Conservation (phyloP, 2,888 invertebrate genomes). For the Dexiosoma caninum region DNA sequence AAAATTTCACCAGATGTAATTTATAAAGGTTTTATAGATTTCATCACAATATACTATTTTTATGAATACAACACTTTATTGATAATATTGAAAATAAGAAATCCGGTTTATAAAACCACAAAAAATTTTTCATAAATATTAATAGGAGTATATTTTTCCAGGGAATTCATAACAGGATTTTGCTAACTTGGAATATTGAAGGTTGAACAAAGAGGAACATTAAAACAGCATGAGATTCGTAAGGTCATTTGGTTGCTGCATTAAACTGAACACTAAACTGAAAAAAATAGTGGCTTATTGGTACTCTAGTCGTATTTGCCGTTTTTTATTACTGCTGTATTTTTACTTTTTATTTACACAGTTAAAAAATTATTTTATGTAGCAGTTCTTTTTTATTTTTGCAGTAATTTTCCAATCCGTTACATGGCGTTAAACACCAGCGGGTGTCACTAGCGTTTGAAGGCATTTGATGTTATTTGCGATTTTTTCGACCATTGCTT, state of each 20-base stretch:
- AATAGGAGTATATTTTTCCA: neutral
- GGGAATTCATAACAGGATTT: constrained; percentile 3
- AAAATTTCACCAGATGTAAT: neutral
- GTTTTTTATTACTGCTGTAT: neutral
- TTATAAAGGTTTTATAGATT: constrained; percentile 18
- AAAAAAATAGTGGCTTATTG: constrained; percentile 15
- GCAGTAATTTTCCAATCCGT: neutral
- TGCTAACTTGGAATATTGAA: constrained; percentile 13
- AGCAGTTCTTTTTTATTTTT: neutral
- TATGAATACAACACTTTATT: no score
- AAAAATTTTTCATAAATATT: neutral
- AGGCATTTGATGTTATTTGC: no score
- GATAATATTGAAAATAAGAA: constrained; percentile 4
- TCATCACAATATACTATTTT: neutral
- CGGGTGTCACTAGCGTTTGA: no score
- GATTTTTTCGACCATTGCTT: neutral
- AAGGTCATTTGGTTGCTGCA: constrained; percentile 14
- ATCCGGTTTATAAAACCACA: constrained; percentile 32
- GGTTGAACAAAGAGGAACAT: neutral
- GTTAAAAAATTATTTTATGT: neutral
- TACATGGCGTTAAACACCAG: neutral
- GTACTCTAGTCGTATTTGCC: neutral
- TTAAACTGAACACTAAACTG: constrained; percentile 15
- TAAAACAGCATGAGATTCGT: constrained; percentile 16
- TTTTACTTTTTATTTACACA: neutral